Evolutionary conservation across 92 coral and sea anemone species (phyloP), one percentile per base, ranked within the genome.

Genomic region (Meandrina meandrites): DNA sequence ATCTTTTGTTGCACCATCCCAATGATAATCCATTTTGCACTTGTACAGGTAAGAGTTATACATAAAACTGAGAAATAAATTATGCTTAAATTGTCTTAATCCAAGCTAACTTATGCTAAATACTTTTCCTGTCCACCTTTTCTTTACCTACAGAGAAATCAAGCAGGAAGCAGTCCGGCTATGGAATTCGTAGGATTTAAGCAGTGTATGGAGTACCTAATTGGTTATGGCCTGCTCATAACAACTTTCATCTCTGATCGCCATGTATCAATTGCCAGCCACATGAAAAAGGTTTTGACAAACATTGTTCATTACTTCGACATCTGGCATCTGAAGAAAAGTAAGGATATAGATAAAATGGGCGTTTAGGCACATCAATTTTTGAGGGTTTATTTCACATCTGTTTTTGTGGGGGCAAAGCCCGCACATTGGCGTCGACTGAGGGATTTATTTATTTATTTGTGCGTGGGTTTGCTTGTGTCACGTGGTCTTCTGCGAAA

Each of bases 251-350:
- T 91, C 15, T 91, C 90, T 19, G 94, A 91, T 79, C 77, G 91
- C 17, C 91, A 91, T 56, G 82, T 87, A 5, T 47, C 82, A 6
- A 93, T 91, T 42, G 96, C 88, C 36, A 91, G 89, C 79, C 91
- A 93, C 78, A 93, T 93, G 96, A 88, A 82, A 51, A 81, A 86
- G 16, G 90, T 68, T 32, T 66, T 93, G 51, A 72, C 22, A 4
- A 47, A 54, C 60, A 88, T 93, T 79, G 83, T 81, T 48, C 93
- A 93, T 66, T 93, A 93, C 87, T 93, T 87, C 74, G 92, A 93
- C 73, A 70, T 93, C 47, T 93, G 95, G 95, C 95, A 90, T 81
- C 76, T 93, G 48, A 90, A 88, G 86, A 93, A 90, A 88, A 93
- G 93, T 93, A 81, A 84, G 88, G n/a, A 14, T 28, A 54, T 16